phyloP scores from a whole-genome alignment of 2,797 vertebrate genomes.

The Myotis vivesi region DNA sequence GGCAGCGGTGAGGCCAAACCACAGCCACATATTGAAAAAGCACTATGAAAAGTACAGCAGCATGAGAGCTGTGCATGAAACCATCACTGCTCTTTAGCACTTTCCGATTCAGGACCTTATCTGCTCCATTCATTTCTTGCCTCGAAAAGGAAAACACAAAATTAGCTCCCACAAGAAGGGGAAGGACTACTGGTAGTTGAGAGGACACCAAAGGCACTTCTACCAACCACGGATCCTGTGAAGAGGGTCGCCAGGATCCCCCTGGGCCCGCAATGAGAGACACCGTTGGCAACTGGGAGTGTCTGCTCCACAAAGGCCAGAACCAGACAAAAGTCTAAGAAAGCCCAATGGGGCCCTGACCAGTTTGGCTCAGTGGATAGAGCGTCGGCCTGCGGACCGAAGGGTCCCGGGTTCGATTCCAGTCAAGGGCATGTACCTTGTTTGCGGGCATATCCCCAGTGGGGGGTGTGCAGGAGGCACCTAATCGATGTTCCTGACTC shows the following conservation, averaged over 20 bases:
- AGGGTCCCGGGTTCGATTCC: too few species aligned
- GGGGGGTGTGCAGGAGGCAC: too few species aligned
- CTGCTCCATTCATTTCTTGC: background rate
- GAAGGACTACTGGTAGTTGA: background rate
- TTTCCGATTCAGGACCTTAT: too few species aligned
- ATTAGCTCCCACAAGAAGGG: background rate
- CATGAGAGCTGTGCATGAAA: accelerated
- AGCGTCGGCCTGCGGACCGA: too few species aligned
- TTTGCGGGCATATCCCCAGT: too few species aligned
- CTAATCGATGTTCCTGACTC: too few species aligned
- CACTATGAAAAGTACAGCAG: background rate
- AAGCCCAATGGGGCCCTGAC: background rate
- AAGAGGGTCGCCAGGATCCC: background rate
- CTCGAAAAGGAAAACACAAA: background rate
- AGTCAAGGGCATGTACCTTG: too few species aligned
- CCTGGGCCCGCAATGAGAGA: too few species aligned
- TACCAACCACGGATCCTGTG: background rate
- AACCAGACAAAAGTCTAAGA: background rate
- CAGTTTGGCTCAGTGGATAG: too few species aligned
- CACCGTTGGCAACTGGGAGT: background rate
- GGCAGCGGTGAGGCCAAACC: background rate
- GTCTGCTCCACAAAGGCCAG: background rate
- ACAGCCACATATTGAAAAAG: background rate
- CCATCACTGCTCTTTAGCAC: background rate
- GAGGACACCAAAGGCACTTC: background rate